Evolutionary conservation across 2,797 vertebrate genomes (phyloP).

Genomic region (Pseudotriccus pelzelni): DNA sequence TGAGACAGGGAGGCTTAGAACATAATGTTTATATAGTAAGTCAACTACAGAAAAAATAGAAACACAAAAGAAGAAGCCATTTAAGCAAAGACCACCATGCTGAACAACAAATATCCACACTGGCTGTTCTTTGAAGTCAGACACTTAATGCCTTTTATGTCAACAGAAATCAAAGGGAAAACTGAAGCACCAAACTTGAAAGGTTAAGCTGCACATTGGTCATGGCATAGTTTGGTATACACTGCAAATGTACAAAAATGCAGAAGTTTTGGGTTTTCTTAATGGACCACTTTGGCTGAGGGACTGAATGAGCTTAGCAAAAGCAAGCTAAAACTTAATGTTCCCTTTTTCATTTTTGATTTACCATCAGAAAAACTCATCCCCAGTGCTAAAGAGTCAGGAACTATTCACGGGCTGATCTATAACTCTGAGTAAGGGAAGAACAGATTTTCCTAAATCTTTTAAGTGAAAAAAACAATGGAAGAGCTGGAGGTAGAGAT

Average conservation of each 20-base stretch:
- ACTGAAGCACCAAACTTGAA: neutral
- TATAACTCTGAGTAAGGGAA: neutral
- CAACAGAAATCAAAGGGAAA: slow-evolving; percentile 35
- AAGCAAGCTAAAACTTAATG: neutral
- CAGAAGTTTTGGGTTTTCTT: neutral
- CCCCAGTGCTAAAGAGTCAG: neutral
- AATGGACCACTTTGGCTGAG: neutral
- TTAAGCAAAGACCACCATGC: slow-evolving; percentile 22
- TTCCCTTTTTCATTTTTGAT: neutral
- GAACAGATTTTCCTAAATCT: neutral
- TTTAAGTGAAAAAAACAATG: neutral
- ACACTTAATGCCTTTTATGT: slow-evolving; percentile 26
- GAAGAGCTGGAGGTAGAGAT: neutral
- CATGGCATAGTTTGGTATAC: neutral
- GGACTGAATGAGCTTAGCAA: neutral
- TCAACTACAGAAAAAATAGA: neutral
- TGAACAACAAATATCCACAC: slow-evolving; percentile 2
- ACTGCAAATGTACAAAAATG: neutral
- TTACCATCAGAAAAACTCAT: neutral
- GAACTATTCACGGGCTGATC: neutral
- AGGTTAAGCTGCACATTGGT: slow-evolving; percentile 15
- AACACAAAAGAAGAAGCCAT: neutral
- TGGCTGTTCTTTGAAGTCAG: slow-evolving; percentile 38
- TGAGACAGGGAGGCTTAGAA: neutral
- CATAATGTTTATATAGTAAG: neutral